Base-by-base conservation (phyloP, 2,113 vertebrate species). In the Falco punctatus region DNA sequence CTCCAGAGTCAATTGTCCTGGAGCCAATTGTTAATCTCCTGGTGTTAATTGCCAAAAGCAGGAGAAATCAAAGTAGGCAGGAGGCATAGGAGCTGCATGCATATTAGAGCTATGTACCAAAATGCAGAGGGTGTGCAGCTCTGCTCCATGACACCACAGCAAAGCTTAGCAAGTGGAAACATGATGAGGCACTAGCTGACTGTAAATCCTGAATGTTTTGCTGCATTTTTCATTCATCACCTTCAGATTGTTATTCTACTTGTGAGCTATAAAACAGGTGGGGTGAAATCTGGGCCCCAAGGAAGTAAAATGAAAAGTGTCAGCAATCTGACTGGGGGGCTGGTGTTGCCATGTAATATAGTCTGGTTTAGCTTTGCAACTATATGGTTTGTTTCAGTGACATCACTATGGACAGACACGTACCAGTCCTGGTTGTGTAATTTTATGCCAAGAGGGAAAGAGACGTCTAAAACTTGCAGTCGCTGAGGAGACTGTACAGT, bases 21-120 rank as follows among this genome's bases (percentile, higher is more conserved):
- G 82, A 93, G 92, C 89, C 94, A 96, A 49, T 82, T 95, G 95
- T 92, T 97, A 97, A 95, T 97, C 92, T 92, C 91, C 89, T 82
- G 91, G 84, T 96, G 97, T 85, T 97, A 97, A 97, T 92, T 95
- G 91, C 86, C 92, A 92, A 92, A 94, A 92, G 54, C 81, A 69
- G 77, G 88, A 80, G 92, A 92, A 94, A 91, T 92, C 84, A 51
- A 82, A 88, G 81, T 17, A 92, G 72, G 88, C 73, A 92, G 81
- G 84, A 89, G 42, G 57, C 49, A 72, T 3, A 54, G 70, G 70
- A 92, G 49, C 70, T 87, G 86, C 35, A 17, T 80, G 66, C 9
- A 7, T 48, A 49, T 81, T 87, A 87, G 52, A 81, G 57, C 65
- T 32, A 30, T 6, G 54, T 32, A 65, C 71, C 33, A 85, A 82